Evolutionary conservation across 2,113 vertebrate genomes (phyloP), one percentile per base, ranked within the genome.

Genomic region (Callionymus lyra): DNA sequence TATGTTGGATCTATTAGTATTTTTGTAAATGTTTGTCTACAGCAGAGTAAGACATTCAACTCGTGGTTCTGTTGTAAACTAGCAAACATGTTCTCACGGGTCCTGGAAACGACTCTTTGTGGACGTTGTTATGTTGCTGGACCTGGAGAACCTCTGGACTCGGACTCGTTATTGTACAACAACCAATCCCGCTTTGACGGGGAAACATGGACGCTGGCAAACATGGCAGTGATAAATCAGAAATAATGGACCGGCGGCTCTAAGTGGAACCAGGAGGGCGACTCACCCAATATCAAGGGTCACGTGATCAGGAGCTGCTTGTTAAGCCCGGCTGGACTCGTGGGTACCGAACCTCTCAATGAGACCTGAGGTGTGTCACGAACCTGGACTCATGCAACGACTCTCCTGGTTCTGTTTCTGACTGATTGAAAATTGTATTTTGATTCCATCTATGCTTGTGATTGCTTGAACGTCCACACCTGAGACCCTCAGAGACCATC

Each of bases 241-340:
- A 81, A 82, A 83, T 84, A 84, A 84, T 84, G 80, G 82, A 83
- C 82, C 61, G 10, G 61, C n/a, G 41, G 54, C 58, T 68, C 36
- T 82, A 83, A 84, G 77, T 83, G 67, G 60, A 82, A 81, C 70
- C 82, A 84, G 81, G 65, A 69, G 75, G 65, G 34, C 51, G 12
- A 34, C 56, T 63, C 68, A 76, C 67, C 67, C 52, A 62, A 40
- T 38, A 46, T 72, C 39, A n/a, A 13, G 31, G 34, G 82, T 63
- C 81, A 82, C 65, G 32, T 8, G 67, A 80, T 68, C 53, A 37
- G 57, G n/a, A 52, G 54, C 63, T 54, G 63, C 63, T 67, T 53
- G 67, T 69, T 63, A 74, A 80, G 64, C 67, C 59, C 51, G 45
- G 68, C 64, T 62, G 65, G 58, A 48, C 50, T 48, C 39, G 32